Evolutionary conservation across 35 echinoderm and acorn worm species (phyloP).

Genomic region (Apostichopus californicus): DNA sequence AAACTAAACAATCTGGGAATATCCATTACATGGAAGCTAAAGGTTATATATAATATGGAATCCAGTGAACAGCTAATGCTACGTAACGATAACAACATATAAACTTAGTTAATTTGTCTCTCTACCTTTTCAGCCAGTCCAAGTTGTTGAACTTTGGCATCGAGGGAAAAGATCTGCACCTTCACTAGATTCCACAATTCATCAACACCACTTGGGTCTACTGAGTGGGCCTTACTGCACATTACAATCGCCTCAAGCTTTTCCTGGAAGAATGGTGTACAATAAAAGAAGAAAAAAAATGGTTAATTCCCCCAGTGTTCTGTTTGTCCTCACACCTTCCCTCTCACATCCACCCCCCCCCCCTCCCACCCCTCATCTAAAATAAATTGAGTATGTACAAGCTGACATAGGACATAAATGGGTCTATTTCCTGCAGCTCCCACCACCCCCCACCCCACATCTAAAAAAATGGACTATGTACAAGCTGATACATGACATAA

Average conservation of each 20-base stretch:
- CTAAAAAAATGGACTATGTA: no score
- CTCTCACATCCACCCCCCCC: no score
- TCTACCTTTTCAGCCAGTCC: conserved; percentile 92
- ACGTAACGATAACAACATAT: background rate
- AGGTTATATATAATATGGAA: background rate
- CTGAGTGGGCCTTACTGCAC: conserved; percentile 79
- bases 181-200: conserved; percentile 63
- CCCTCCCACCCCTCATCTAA: no score
- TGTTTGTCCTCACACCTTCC: no score
- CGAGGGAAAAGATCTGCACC: conserved; percentile 71
- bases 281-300: no score
- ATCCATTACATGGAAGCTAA: background rate
- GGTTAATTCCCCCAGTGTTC: no score
- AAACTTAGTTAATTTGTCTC: background rate
- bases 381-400: no score
- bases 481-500: no score
- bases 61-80: background rate
- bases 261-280: conserved; percentile 52
- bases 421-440: no score
- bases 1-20: background rate
- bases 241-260: conserved; percentile 72
- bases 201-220: conserved; percentile 69
- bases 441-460: no score
- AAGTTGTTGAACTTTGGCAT: conserved; percentile 71
- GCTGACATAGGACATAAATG: no score